Evolutionary conservation across 2,888 invertebrate species (phyloP).

Genomic region (Macropis europaea): DNA sequence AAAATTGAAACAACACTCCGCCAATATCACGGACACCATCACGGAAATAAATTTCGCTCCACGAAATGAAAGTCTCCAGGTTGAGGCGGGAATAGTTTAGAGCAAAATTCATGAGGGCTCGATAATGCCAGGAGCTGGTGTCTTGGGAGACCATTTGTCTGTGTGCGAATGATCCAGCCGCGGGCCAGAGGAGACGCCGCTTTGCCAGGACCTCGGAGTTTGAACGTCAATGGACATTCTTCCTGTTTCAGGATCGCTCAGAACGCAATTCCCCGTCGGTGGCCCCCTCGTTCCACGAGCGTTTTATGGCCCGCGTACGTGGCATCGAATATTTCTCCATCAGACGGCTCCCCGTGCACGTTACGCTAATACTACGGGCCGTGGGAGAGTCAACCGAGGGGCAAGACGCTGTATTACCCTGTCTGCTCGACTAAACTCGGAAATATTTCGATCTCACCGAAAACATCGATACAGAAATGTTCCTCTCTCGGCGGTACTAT

Average conservation of each 20-base stretch:
- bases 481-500: too few relatives aligned
- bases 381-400: conserved; percentile 44
- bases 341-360: conserved; percentile 65
- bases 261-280: conserved; percentile 61
- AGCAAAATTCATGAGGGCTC: neutral
- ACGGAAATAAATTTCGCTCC: too few relatives aligned
- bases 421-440: neutral
- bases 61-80: too few relatives aligned
- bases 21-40: too few relatives aligned
- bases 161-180: conserved; percentile 47
- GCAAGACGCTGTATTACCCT: conserved; percentile 36
- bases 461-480: neutral
- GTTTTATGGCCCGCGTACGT: conserved; percentile 70
- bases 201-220: conserved; percentile 47
- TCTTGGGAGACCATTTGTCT: conserved; percentile 60
- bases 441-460: neutral
- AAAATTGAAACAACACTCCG: too few relatives aligned
- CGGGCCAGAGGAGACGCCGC: conserved; percentile 47
- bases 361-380: conserved; percentile 54
- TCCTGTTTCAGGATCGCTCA: conserved; percentile 59
- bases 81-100: conserved; percentile 5
- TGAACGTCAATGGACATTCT: conserved; percentile 69
- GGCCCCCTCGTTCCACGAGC: conserved; percentile 66
- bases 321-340: conserved; percentile 69
- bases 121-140: conserved; percentile 10